phyloP scores from a whole-genome alignment of 2,113 vertebrate species.

The Oceanites oceanicus region DNA sequence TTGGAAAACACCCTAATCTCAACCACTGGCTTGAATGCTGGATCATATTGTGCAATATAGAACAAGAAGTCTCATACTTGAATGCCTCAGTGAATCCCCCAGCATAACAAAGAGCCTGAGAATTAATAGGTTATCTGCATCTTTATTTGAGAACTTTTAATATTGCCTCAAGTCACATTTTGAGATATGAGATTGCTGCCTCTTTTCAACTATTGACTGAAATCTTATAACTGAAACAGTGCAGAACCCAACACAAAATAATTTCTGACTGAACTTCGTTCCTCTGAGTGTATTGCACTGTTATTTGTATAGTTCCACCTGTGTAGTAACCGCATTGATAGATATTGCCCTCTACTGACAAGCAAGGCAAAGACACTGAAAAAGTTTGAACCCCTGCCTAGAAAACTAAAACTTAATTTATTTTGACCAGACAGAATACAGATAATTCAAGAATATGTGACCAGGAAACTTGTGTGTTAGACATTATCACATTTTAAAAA shows the following conservation, averaged over 20 bases:
- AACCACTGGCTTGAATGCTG: background rate
- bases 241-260: background rate
- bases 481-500: background rate
- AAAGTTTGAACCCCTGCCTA: background rate
- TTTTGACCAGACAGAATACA: background rate
- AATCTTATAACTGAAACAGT: background rate
- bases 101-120: background rate
- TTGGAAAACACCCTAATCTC: background rate
- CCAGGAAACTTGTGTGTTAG: background rate
- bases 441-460: background rate
- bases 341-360: background rate
- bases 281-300: background rate
- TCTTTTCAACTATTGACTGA: background rate
- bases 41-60: background rate
- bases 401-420: background rate
- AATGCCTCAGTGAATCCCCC: background rate
- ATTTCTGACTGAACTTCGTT: background rate
- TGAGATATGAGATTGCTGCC: background rate
- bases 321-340: background rate
- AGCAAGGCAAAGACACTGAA: fast-evolving
- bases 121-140: background rate
- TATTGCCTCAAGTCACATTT: background rate
- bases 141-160: background rate
- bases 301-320: background rate
- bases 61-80: background rate